These are phyloP conservation scores for Lepidochrysops patricia DNA, from an alignment of 2,888 invertebrate species.

Conservation along the genomic window DNA sequence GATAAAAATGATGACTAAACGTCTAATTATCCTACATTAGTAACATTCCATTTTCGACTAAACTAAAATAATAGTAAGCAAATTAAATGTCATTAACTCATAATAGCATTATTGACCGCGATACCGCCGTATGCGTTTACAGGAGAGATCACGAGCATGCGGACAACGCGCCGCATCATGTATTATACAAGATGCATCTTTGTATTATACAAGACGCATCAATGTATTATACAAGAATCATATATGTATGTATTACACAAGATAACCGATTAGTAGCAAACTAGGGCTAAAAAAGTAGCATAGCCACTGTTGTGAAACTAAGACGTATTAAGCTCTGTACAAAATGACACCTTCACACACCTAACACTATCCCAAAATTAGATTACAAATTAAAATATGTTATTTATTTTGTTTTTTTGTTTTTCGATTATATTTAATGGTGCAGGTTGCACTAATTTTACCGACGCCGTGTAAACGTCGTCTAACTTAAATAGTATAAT, in stretches of 20 bases:
- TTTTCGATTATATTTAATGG: background rate
- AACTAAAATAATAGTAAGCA: background rate
- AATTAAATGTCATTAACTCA: constrained; percentile 7
- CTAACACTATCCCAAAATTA: background rate
- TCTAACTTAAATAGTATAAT: background rate
- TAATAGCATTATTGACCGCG: background rate
- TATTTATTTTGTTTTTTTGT: constrained; percentile 4
- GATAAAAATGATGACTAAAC: constrained; percentile 5
- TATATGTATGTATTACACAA: background rate
- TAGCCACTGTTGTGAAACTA: background rate
- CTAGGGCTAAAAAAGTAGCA: background rate
- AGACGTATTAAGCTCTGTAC: background rate
- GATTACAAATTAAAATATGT: constrained; percentile 1
- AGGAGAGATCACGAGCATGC: constrained; percentile 6
- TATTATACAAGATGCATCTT: no score
- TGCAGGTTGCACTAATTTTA: background rate
- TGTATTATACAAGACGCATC: no score
- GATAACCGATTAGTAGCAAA: background rate
- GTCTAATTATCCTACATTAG: constrained; percentile 10
- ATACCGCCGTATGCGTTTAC: background rate
- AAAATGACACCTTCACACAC: background rate
- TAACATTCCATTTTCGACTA: constrained; percentile 12
- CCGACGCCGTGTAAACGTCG: background rate
- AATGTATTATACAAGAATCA: no score
- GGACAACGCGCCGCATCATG: background rate